phyloP scores from a whole-genome alignment of 1,140 invertebrate species.

The Venturia canescens region DNA sequence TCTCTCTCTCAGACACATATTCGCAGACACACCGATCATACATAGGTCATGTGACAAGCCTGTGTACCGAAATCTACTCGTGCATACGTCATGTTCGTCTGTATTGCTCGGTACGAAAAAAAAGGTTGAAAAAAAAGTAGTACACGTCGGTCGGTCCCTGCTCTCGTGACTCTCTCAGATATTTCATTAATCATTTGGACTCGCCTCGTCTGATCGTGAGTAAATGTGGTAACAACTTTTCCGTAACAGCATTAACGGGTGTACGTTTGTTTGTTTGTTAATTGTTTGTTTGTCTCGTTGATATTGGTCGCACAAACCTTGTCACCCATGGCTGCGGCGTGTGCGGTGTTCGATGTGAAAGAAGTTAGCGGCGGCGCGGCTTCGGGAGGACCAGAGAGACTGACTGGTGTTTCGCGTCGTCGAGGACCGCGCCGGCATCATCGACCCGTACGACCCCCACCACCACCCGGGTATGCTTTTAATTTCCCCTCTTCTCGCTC shows the following conservation, averaged over 20 bases:
- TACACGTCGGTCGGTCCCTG: not conserved
- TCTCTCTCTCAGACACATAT: not conserved
- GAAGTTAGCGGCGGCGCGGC: slow-evolving; percentile 70
- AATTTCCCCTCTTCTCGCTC: slow-evolving; percentile 39
- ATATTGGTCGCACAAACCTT: slow-evolving; percentile 70
- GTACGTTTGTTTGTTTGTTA: not conserved
- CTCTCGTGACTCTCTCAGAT: not conserved
- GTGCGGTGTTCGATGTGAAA: slow-evolving; percentile 70
- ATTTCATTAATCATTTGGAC: not conserved
- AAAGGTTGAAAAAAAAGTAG: too few species aligned
- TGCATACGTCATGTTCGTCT: not conserved
- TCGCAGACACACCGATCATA: not conserved
- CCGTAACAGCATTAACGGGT: not conserved
- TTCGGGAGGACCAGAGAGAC: slow-evolving; percentile 74
- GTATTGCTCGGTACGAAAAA: not conserved
- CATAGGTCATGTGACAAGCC: not conserved
- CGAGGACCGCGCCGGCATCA: slow-evolving; percentile 74
- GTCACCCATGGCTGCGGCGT: slow-evolving; percentile 74
- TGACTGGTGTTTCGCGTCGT: slow-evolving; percentile 71
- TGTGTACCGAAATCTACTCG: not conserved
- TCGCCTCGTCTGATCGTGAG: not conserved
- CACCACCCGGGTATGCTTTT: not conserved
- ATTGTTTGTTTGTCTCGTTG: slow-evolving; percentile 20
- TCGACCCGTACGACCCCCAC: slow-evolving; percentile 67
- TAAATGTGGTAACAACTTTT: not conserved